These are phyloP conservation scores for Clarias platycephalus DNA, from an alignment of 2,797 vertebrate species.

Conservation along the genomic window DNA sequence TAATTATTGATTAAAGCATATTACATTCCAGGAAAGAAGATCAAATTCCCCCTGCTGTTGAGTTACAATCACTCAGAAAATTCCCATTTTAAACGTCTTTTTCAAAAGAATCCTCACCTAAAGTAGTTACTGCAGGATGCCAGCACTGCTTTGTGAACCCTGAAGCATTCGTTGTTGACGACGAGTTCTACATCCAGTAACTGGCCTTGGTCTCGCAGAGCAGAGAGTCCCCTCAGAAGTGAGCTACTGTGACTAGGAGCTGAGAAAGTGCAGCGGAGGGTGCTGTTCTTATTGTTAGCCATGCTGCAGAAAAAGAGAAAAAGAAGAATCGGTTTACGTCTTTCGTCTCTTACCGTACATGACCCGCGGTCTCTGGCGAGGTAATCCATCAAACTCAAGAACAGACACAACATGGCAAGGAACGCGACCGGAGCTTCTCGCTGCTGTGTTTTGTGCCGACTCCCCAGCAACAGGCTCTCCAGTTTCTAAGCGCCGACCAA, in stretches of 20 bases:
- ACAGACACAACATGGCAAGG: not conserved
- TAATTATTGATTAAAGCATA: conserved; percentile 14
- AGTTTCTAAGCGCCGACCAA: conserved; percentile 21
- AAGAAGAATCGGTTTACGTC: conserved; percentile 55
- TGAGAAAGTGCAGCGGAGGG: conserved; percentile 91
- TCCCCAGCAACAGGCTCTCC: conserved; percentile 31
- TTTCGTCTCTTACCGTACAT: conserved; percentile 22
- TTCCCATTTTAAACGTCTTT: not conserved
- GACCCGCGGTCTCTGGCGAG: not conserved
- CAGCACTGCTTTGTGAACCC: conserved; percentile 94
- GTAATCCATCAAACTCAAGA: conserved; percentile 31
- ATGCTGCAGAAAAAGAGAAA: conserved; percentile 77
- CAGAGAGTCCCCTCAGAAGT: conserved; percentile 89
- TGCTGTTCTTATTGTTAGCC: conserved; percentile 91
- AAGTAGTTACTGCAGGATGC: conserved; percentile 99
- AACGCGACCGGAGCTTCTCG: not conserved
- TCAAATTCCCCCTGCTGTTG: not conserved
- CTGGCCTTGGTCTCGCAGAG: conserved; percentile 88
- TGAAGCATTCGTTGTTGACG: conserved; percentile 89
- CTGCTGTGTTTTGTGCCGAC: conserved; percentile 11
- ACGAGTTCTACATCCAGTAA: conserved; percentile 92
- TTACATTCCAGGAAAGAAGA: not conserved
- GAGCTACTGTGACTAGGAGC: conserved; percentile 89
- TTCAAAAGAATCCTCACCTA: conserved; percentile 74
- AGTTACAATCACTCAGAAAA: not conserved